phyloP scores from a whole-genome alignment of 2,113 vertebrate species.

The Alethe castanea region DNA sequence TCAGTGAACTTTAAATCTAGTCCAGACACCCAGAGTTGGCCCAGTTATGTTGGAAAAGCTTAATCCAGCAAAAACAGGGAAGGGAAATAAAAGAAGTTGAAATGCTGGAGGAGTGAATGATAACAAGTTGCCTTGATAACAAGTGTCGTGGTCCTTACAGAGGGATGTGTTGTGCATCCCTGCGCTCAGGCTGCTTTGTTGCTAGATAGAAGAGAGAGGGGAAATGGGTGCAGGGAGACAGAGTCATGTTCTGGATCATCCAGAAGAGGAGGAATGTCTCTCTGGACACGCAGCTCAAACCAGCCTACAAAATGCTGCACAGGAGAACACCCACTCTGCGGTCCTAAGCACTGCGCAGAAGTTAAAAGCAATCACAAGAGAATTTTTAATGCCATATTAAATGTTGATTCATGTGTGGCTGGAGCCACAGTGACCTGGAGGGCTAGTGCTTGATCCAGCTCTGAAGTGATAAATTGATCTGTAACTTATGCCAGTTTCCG shows the following conservation, averaged over 20 bases:
- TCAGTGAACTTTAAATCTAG: constrained; percentile 25
- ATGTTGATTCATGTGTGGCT: background rate
- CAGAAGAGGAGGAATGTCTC: background rate
- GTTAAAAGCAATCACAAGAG: background rate
- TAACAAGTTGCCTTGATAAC: background rate
- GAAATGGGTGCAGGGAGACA: background rate
- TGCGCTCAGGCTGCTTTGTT: background rate
- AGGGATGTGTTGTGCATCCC: background rate
- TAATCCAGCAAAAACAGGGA: background rate
- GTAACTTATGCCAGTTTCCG: background rate
- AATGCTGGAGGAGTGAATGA: background rate
- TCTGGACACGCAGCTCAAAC: accelerated
- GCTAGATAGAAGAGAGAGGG: background rate
- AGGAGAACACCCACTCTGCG: background rate
- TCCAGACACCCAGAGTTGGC: background rate
- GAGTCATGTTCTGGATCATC: background rate
- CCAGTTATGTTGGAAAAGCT: background rate
- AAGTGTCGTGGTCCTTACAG: background rate
- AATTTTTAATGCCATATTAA: constrained; percentile 25
- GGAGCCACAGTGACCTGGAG: background rate
- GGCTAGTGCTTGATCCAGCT: background rate
- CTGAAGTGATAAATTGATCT: background rate
- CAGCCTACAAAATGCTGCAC: background rate
- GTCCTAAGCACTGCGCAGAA: accelerated
- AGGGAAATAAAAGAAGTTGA: background rate